Evolutionary conservation across 2,888 invertebrate genomes (phyloP).

Genomic region (Iselma pallidipennis): DNA sequence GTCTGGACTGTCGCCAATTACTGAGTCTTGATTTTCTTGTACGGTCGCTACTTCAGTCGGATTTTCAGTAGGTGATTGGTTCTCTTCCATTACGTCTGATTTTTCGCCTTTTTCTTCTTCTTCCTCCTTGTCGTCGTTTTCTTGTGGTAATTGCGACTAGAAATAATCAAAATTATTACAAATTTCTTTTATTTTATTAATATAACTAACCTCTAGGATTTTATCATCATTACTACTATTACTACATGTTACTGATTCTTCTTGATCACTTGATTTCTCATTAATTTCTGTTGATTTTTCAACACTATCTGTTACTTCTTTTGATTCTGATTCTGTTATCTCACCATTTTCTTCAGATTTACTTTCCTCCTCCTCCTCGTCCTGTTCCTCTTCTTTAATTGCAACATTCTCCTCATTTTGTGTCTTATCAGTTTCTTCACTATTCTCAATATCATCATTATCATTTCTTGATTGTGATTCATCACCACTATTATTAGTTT

Average conservation of each 20-base stretch:
- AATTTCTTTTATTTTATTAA: too few relatives aligned
- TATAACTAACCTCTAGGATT: too few relatives aligned
- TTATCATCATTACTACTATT: not conserved
- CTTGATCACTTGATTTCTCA: not conserved
- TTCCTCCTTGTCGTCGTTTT: slow-evolving; percentile 6
- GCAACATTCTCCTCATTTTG: not conserved
- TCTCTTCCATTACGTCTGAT: slow-evolving; percentile 11
- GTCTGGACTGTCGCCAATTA: too few relatives aligned
- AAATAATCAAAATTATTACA: not conserved
- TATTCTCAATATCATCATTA: not conserved
- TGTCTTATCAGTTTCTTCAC: not conserved
- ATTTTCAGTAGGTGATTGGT: too few relatives aligned
- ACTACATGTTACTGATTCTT: not conserved
- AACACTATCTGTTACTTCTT: not conserved
- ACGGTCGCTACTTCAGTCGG: too few relatives aligned
- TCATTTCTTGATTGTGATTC: not conserved
- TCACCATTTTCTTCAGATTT: not conserved
- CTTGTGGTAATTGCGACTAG: not conserved
- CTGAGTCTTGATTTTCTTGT: too few relatives aligned
- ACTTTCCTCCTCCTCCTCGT: not conserved
- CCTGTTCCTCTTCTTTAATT: not conserved
- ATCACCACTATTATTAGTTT: not conserved
- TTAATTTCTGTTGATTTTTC: not conserved
- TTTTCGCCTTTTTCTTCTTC: slow-evolving; percentile 8
- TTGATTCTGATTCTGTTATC: not conserved